Evolutionary conservation across 1,140 invertebrate genomes (phyloP).

Genomic region (Laupala kohalensis): DNA sequence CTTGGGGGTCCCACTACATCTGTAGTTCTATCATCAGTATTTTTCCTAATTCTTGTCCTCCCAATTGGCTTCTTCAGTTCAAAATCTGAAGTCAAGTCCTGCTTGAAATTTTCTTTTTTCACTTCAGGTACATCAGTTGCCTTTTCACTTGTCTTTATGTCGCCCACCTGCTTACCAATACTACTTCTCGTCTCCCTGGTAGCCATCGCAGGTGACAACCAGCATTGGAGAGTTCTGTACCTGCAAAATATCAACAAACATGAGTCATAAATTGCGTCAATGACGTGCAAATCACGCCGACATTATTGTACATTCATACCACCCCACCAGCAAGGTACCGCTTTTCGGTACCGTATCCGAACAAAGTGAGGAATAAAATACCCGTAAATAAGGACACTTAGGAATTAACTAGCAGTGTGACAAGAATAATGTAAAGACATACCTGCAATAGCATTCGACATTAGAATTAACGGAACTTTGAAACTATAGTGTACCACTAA

Average conservation of each 20-base stretch:
- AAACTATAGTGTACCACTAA: no score
- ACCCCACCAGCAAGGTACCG: not conserved
- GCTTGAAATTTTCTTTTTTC: slow-evolving; percentile 8
- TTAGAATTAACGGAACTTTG: no score
- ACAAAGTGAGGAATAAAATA: not conserved
- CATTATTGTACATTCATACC: not conserved
- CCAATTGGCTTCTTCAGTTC: not conserved
- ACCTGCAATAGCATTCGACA: no score
- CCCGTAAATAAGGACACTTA: not conserved
- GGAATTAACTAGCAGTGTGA: not conserved
- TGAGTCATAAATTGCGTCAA: not conserved
- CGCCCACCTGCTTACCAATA: slow-evolving; percentile 4
- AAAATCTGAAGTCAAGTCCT: not conserved
- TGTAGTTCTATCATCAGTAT: not conserved
- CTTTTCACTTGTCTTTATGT: slow-evolving; percentile 7
- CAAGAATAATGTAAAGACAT: no score
- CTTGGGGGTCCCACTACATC: not conserved
- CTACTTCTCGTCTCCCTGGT: slow-evolving; percentile 6
- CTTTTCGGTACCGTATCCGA: not conserved
- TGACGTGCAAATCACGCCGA: not conserved
- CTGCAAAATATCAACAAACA: not conserved
- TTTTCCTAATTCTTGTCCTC: not conserved
- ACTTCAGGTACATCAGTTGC: not conserved
- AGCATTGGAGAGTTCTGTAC: slow-evolving; percentile 2
- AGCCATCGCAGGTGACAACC: slow-evolving; percentile 12